Evolutionary conservation across 2,797 vertebrate species (phyloP), one percentile per base, ranked within the genome.

Genomic region (Jordanella pulchra): DNA sequence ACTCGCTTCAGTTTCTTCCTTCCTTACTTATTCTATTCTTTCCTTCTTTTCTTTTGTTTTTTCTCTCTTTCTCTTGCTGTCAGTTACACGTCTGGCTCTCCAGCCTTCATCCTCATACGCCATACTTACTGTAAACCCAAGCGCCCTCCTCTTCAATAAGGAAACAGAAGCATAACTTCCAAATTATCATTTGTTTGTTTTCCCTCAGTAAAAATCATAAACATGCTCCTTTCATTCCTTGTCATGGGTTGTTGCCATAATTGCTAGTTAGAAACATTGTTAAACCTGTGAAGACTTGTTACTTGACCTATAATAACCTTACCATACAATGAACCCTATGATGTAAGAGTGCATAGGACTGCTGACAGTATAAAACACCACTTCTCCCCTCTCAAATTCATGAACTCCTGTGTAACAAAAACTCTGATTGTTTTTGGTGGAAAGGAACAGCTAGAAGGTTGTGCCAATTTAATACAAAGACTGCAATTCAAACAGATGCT

Each of bases 231-330:
- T 69, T 74, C 27, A 64, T 75, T 79, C 75, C 28, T 3, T 27
- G 23, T 86, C 84, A 89, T 66, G 53, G 83, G 78, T 68, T 44
- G 14, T 67, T 82, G 74, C 85, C 71, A 68, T 67, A 71, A 79
- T 67, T 83, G 65, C 18, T 0, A 75, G 42, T 86, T 54, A 30
- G 27, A 69, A 42, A 71, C 67, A 54, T 35, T 39, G 73, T 75
- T 45, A 72, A 81, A 81, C 78, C 73, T 77, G 86, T 80, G 30
- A 27, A 0, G 65, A 79, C 85, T 80, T 83, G 83, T 86, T 13
- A 63, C 32, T 68, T 87, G 81, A 81, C 80, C 82, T 81, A 27
- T 12, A 79, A 70, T 84, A 81, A 88, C 82, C 84, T 47, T 70
- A 1, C 6, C 6, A 0, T 77, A 68, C 11, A 77, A 35, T 77